A percentile compares a stretch with the other conserved stretches of the same genome.
These are phyloP conservation scores for Herpetotheres cachinnans DNA, from an alignment of 2,113 vertebrate species.

Conservation along the genomic window DNA sequence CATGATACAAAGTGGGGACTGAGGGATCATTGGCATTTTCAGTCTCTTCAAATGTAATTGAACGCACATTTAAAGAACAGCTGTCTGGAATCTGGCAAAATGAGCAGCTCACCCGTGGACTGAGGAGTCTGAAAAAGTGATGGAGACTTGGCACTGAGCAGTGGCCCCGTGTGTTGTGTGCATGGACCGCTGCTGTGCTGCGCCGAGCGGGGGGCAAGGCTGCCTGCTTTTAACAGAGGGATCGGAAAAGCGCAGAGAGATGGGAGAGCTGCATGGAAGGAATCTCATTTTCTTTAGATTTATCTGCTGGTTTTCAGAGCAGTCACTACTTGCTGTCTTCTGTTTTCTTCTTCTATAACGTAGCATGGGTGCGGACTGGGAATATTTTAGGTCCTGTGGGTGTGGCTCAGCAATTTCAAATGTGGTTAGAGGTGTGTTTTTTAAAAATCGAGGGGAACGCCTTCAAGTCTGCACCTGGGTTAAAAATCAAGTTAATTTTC, in stretches of 20 bases:
- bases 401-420: not conserved
- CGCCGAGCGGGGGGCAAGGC: not conserved
- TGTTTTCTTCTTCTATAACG: not conserved
- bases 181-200: fast-evolving
- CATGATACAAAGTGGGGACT: not conserved
- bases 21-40: not conserved
- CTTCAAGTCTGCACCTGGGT: not conserved
- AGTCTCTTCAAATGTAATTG: not conserved
- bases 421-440: not conserved
- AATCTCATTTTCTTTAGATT: not conserved
- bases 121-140: not conserved
- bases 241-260: not conserved
- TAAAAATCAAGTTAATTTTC: not conserved
- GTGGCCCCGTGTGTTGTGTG: not conserved
- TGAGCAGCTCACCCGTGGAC: not conserved
- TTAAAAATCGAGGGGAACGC: not conserved
- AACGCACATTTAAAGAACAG: not conserved
- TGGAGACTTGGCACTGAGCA: not conserved
- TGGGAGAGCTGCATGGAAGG: not conserved
- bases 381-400: not conserved
- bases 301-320: not conserved
- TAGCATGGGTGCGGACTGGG: not conserved
- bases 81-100: not conserved
- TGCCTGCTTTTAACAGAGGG: not conserved
- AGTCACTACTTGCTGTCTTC: not conserved